Conservation (phyloP, 2,797 vertebrate species). For the Stomatorhinus walkeri region DNA sequence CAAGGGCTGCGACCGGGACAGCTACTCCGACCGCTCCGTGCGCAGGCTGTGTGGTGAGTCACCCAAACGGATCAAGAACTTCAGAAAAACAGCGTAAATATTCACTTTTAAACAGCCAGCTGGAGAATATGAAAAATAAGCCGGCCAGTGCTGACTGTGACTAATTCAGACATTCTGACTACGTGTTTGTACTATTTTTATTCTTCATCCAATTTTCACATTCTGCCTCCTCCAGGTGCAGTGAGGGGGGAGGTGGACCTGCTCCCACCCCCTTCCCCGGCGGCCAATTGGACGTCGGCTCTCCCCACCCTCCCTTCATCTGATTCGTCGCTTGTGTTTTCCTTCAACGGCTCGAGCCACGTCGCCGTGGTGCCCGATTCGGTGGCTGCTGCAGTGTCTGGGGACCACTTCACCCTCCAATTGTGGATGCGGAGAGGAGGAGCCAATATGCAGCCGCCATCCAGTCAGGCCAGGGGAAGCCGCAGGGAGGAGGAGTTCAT, state of each 20-base stretch:
- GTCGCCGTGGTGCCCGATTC: constrained; percentile 78
- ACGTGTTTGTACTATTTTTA: constrained; percentile 2
- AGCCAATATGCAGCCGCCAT: constrained; percentile 54
- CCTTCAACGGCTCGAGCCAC: constrained; percentile 90
- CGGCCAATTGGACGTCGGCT: constrained; percentile 82
- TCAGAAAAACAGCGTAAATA: not conserved
- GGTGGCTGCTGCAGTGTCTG: constrained; percentile 71
- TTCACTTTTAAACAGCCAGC: constrained; percentile 1
- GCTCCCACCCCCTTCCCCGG: constrained; percentile 81
- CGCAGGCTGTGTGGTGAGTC: constrained; percentile 85
- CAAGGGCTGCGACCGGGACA: constrained; percentile 95
- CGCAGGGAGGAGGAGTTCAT: constrained; percentile 89
- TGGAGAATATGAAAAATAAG: not conserved
- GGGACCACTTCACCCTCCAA: constrained; percentile 92
- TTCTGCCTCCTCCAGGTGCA: constrained; percentile 63
- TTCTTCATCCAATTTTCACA: not conserved
- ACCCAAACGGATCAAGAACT: not conserved
- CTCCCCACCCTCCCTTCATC: constrained; percentile 91
- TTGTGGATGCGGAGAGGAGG: constrained; percentile 90
- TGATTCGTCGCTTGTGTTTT: constrained; percentile 94
- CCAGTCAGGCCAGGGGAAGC: constrained; percentile 60
- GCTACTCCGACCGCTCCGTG: constrained; percentile 91
- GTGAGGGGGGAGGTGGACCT: constrained; percentile 89
- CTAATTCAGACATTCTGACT: constrained; percentile 7
- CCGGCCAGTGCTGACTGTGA: not conserved